phyloP scores from a whole-genome alignment of 2,113 vertebrate species.

The Paratilapia polleni region DNA sequence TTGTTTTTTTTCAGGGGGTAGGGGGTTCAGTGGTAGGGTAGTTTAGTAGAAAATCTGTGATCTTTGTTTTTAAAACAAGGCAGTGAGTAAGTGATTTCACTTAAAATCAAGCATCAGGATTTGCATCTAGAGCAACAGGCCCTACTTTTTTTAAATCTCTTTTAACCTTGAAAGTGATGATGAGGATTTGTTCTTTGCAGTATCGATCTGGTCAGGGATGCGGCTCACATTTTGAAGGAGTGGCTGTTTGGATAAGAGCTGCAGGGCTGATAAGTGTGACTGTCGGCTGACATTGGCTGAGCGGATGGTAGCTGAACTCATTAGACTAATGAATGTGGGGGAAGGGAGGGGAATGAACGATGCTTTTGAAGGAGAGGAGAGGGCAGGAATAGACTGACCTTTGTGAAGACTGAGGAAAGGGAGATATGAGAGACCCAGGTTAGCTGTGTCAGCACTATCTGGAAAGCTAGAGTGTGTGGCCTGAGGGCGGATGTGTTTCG shows the following conservation, averaged over 20 bases:
- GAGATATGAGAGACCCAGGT: conserved; percentile 49
- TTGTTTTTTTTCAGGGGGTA: neutral
- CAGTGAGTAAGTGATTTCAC: neutral
- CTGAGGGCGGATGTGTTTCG: conserved; percentile 24
- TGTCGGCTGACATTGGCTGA: conserved; percentile 64
- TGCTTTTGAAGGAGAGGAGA: conserved; percentile 46
- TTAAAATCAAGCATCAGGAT: neutral
- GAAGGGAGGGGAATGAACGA: neutral
- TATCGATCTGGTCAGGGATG: conserved; percentile 58
- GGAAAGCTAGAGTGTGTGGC: conserved; percentile 19
- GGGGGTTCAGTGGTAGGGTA: neutral
- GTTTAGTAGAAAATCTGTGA: neutral
- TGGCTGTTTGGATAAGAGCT: conserved; percentile 56
- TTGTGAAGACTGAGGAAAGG: conserved; percentile 60
- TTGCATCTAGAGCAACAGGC: neutral
- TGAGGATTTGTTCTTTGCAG: conserved; percentile 24
- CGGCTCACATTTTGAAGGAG: conserved; percentile 61
- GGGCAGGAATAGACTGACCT: conserved; percentile 56
- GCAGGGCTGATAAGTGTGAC: conserved; percentile 59
- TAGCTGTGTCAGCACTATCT: conserved; percentile 60
- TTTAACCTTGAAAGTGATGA: conserved; percentile 57
- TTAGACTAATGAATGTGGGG: conserved; percentile 74
- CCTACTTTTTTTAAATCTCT: neutral
- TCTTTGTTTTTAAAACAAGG: neutral
- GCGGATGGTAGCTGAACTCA: conserved; percentile 62